Conservation (phyloP, 2,797 vertebrate species). For the Pipistrellus pipistrellus region DNA sequence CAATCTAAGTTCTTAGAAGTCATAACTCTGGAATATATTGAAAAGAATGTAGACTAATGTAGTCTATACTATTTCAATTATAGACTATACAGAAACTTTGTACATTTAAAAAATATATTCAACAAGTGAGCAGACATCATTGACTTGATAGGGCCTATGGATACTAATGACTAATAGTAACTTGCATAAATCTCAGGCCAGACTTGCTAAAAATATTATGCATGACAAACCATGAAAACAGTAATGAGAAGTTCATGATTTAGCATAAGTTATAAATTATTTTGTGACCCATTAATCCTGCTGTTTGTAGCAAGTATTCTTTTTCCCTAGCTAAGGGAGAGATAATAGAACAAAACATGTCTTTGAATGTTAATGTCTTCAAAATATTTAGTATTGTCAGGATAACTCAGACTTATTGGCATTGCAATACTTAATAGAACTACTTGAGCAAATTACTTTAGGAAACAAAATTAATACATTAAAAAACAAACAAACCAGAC, state of each 20-base stretch:
- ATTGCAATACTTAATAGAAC: slow-evolving; percentile 24
- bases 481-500: slow-evolving; percentile 42
- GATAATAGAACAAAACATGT: not conserved
- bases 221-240: slow-evolving; percentile 31
- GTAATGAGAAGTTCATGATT: slow-evolving; percentile 34
- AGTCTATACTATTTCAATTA: not conserved
- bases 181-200: not conserved
- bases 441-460: slow-evolving; percentile 8
- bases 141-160: slow-evolving; percentile 3
- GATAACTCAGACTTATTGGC: slow-evolving; percentile 1
- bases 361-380: not conserved
- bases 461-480: slow-evolving; percentile 22
- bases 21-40: not conserved
- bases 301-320: slow-evolving; percentile 13
- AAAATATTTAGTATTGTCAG: slow-evolving; percentile 44
- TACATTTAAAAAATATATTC: slow-evolving; percentile 29
- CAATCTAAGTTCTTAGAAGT: slow-evolving; percentile 19
- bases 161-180: slow-evolving; percentile 15
- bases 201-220: slow-evolving; percentile 45
- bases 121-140: not conserved
- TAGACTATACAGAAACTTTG: not conserved
- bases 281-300: slow-evolving; percentile 33
- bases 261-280: slow-evolving; percentile 40
- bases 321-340: slow-evolving; percentile 5
- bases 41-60: not conserved